These are phyloP conservation scores for Drosophila chauvacae DNA, from an alignment of 1,140 invertebrate genomes.

Conservation along the genomic window DNA sequence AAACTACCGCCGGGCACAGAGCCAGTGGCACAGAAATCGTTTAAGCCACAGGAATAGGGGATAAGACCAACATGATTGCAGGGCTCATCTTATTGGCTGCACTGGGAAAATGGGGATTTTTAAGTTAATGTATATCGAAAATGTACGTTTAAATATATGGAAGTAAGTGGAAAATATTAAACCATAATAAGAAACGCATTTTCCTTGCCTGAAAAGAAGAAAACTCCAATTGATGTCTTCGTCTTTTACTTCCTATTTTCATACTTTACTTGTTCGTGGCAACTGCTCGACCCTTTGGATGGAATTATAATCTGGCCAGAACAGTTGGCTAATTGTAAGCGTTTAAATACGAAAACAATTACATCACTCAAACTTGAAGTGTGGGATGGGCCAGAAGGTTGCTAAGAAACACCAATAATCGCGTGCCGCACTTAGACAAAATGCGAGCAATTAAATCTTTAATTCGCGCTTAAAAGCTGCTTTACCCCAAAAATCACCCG, in stretches of 20 bases:
- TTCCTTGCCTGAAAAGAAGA: background rate
- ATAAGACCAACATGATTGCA: conserved; percentile 15
- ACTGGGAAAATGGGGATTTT: background rate
- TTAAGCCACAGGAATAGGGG: conserved; percentile 24
- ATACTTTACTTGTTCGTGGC: conserved; percentile 1
- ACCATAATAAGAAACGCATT: background rate
- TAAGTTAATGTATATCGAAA: background rate
- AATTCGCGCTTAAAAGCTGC: conserved; percentile 72
- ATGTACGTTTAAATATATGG: background rate
- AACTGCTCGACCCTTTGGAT: conserved; percentile 12
- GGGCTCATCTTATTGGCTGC: conserved; percentile 4
- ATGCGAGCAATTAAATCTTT: conserved; percentile 79
- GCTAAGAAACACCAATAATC: conserved; percentile 53
- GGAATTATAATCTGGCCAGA: conserved; percentile 7
- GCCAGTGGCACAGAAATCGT: conserved; percentile 9
- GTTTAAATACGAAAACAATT: conserved; percentile 69
- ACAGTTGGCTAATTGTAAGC: conserved; percentile 40
- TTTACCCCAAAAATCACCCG: conserved; percentile 27
- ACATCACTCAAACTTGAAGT: conserved; percentile 64
- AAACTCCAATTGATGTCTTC: no score
- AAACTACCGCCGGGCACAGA: conserved; percentile 33
- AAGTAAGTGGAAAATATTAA: background rate
- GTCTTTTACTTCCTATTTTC: background rate
- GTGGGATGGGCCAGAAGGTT: background rate
- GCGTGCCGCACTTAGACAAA: conserved; percentile 65